Evolutionary conservation across 2,888 invertebrate genomes (phyloP).

Genomic region (Amphipoea lucens): DNA sequence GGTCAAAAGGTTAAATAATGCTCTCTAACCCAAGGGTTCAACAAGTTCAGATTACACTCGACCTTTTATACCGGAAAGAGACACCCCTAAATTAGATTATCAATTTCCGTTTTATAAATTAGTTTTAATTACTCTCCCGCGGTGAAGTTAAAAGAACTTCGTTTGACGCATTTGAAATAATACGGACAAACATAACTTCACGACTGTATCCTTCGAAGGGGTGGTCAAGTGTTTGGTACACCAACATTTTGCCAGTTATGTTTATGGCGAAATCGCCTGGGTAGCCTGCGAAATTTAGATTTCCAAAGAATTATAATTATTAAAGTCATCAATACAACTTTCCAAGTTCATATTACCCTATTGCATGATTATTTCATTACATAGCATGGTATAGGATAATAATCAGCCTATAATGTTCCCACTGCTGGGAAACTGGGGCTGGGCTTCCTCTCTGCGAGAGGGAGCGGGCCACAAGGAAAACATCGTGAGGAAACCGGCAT

Average conservation of each 20-base stretch:
- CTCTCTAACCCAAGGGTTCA: constrained; percentile 18
- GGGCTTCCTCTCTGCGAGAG: too few species aligned
- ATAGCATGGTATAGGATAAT: too few species aligned
- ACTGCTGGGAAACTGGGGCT: too few species aligned
- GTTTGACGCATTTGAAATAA: not conserved
- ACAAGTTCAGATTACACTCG: constrained; percentile 28
- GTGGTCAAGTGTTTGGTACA: not conserved
- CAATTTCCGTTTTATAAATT: constrained; percentile 38
- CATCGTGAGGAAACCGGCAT: too few species aligned
- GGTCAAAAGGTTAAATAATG: not conserved
- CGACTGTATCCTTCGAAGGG: accelerated
- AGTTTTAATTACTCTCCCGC: constrained; percentile 43
- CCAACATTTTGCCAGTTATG: not conserved
- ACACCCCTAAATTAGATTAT: constrained; percentile 57
- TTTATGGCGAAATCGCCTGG: not conserved
- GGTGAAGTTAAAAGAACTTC: not conserved
- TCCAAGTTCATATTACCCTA: too few species aligned
- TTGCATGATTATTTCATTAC: too few species aligned
- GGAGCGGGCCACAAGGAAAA: too few species aligned
- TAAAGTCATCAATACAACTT: too few species aligned
- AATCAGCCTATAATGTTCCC: too few species aligned
- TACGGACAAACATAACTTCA: not conserved
- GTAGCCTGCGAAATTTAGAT: not conserved
- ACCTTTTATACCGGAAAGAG: constrained; percentile 46
- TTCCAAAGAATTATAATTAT: too few species aligned